Conservation (phyloP, 2,113 vertebrate genomes). For the Paradoxurus hermaphroditus region DNA sequence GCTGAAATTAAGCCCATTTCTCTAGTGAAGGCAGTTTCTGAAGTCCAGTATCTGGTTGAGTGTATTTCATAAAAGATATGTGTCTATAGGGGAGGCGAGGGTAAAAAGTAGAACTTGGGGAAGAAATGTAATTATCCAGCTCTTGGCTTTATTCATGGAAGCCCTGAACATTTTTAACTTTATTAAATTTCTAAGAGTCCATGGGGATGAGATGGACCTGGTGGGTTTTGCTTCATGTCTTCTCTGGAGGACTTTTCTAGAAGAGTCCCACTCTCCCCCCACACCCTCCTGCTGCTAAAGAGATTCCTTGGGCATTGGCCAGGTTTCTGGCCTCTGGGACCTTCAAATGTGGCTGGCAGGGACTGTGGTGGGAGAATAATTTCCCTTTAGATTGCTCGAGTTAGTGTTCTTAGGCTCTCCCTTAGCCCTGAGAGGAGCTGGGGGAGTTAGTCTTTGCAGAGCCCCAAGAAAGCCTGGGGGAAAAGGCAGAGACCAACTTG, state of each 20-base stretch:
- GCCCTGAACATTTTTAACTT: slow-evolving; percentile 49
- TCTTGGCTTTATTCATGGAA: slow-evolving; percentile 60
- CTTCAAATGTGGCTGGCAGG: neutral
- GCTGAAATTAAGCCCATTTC: slow-evolving; percentile 28
- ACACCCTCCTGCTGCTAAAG: neutral
- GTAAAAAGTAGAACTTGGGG: neutral
- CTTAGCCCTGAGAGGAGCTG: no score
- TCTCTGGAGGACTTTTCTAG: slow-evolving; percentile 13
- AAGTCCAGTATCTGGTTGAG: slow-evolving; percentile 31
- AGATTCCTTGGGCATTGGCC: neutral
- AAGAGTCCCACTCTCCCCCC: neutral
- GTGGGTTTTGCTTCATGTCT: neutral
- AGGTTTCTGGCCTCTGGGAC: neutral
- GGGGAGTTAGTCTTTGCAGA: no score
- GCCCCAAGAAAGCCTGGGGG: no score
- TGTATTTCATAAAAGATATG: slow-evolving; percentile 26
- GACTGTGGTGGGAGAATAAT: neutral
- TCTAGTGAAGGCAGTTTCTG: slow-evolving; percentile 41
- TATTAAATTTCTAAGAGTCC: slow-evolving; percentile 49
- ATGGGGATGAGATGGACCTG: neutral
- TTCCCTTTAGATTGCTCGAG: neutral
- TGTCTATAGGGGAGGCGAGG: neutral
- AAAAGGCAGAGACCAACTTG: no score
- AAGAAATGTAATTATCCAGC: slow-evolving; percentile 27
- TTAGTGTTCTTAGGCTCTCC: no score